Base-by-base conservation (phyloP, 2,888 invertebrate genomes). In the Trissolcus japonicus region DNA sequence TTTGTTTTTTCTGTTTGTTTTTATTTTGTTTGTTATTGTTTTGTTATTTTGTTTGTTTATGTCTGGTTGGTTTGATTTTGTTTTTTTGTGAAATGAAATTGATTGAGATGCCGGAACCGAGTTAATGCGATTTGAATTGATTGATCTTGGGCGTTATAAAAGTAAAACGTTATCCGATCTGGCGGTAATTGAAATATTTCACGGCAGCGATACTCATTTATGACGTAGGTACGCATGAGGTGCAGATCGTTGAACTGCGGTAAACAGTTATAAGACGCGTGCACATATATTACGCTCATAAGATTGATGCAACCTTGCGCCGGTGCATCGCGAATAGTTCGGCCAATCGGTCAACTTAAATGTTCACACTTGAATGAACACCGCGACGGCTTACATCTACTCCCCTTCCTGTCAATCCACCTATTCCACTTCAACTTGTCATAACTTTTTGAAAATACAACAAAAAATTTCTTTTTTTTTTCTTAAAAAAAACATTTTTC, bases 181-280 rank as follows among this genome's bases (percentile, higher is more conserved):
- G 6, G 11, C 7, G 59, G 51, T 67, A 65, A 78, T 66, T 69
- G 73, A 74, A 78, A 62, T 78, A 65, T 69, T 66, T 69, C 7
- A 40, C 69, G 63, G 51, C 4, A 40, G 54, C 35, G 41, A 46
- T 51, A 56, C 56, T 67, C 66, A 69, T 78, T 74, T 71, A 46
- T 53, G 74, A 71, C 50, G 78, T 62, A 62, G 41, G 14, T 66
- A 62, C 63, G 74, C 57, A 61, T 62, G 53, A 78, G 61, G 61
- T 48, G 66, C 21, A 78, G 77, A 78, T 73, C 77, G 73, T 78
- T 78, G 77, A 78, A 78, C 77, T 69, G 77, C 69, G 62, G 73
- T 69, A 78, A 73, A 78, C 77, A 78, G 77, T 78, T 78, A 78
- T 68, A 66, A 78, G 57, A 63, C 56, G 71, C 71, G 61, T 69